Evolutionary conservation across 2,113 vertebrate genomes (phyloP).

Genomic region (Platichthys stellatus): DNA sequence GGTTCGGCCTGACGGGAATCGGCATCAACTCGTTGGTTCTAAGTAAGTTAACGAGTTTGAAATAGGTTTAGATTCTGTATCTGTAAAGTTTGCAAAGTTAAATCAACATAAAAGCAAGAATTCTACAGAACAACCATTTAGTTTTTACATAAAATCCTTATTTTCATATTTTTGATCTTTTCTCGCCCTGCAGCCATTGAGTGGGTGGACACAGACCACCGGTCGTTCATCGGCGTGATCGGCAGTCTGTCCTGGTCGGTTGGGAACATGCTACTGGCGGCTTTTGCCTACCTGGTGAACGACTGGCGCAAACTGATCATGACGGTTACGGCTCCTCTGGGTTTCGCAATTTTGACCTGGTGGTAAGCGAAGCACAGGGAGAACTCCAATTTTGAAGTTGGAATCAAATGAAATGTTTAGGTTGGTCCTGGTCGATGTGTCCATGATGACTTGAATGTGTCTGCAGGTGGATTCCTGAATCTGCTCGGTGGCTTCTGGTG

Average conservation of each 20-base stretch:
- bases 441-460: not conserved
- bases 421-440: not conserved
- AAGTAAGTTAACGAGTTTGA: conserved; percentile 33
- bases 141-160: too few relatives aligned
- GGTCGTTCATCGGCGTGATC: conserved; percentile 67
- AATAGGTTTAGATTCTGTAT: too few relatives aligned
- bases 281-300: conserved; percentile 61
- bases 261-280: conserved; percentile 79
- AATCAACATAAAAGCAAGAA: too few relatives aligned
- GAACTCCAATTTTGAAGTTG: not conserved
- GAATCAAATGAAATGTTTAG: too few relatives aligned
- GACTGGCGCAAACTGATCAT: conserved; percentile 77
- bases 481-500: conserved; percentile 89
- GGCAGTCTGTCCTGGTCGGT: conserved; percentile 73
- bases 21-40: conserved; percentile 66
- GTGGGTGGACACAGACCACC: conserved; percentile 77
- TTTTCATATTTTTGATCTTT: too few relatives aligned
- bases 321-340: conserved; percentile 69
- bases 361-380: conserved; percentile 62
- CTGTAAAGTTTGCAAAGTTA: too few relatives aligned
- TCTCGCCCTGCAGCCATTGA: conserved; percentile 68
- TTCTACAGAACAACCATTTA: too few relatives aligned
- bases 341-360: conserved; percentile 72
- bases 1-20: conserved; percentile 75
- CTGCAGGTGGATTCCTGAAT: conserved; percentile 91